Percentiles rank a stretch among this genome's conserved stretches.
phyloP scores from a whole-genome alignment of 1,140 invertebrate species.

The Ceratina japonica region DNA sequence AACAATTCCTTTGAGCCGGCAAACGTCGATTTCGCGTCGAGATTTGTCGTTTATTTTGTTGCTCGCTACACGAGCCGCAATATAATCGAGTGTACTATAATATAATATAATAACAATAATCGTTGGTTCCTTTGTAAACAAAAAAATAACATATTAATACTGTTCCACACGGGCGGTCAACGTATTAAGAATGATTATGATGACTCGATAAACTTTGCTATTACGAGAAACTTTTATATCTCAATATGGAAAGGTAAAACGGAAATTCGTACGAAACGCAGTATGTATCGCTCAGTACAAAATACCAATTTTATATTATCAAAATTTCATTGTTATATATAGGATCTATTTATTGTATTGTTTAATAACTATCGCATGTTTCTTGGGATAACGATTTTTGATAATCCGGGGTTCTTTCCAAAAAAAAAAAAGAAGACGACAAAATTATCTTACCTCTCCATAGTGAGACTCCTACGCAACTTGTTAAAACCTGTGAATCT shows the following conservation, averaged over 20 bases:
- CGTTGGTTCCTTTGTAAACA: slow-evolving; percentile 46
- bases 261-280: neutral
- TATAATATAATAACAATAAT: slow-evolving; percentile 32
- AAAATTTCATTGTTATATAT: slow-evolving; percentile 36
- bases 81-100: slow-evolving; percentile 21
- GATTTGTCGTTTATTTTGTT: slow-evolving; percentile 30
- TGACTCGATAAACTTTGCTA: slow-evolving; percentile 54
- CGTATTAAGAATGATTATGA: slow-evolving; percentile 59
- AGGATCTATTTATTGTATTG: slow-evolving; percentile 24
- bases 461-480: slow-evolving; percentile 59
- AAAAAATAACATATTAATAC: slow-evolving; percentile 19
- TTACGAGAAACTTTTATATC: slow-evolving; percentile 58
- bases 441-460: slow-evolving; percentile 61
- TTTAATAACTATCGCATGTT: neutral
- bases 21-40: slow-evolving; percentile 13
- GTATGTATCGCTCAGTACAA: slow-evolving; percentile 55
- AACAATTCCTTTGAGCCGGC: neutral
- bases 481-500: slow-evolving; percentile 58
- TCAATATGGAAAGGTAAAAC: slow-evolving; percentile 64
- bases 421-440: slow-evolving; percentile 40
- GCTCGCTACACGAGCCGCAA: slow-evolving; percentile 3
- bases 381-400: neutral
- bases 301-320: slow-evolving; percentile 37
- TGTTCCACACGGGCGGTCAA: slow-evolving; percentile 37
- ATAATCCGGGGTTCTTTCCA: slow-evolving; percentile 35